These are phyloP conservation scores for Eupithecia subumbrata DNA, from an alignment of 2,888 invertebrate species.

Conservation along the genomic window DNA sequence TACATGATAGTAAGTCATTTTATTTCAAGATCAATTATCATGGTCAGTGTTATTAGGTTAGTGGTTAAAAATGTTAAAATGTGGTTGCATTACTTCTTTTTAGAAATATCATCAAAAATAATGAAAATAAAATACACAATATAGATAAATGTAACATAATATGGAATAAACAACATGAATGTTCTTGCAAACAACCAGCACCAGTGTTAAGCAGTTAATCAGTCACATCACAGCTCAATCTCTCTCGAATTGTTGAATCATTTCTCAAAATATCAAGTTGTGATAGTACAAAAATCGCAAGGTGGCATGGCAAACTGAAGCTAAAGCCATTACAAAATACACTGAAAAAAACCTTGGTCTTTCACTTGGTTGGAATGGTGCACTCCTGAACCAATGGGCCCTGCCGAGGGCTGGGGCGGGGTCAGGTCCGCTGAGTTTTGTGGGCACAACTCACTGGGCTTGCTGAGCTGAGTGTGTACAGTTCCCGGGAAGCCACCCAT, in stretches of 20 bases:
- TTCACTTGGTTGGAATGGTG: slow-evolving; percentile 81
- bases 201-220: slow-evolving; percentile 27
- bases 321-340: slow-evolving; percentile 59
- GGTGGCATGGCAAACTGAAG: slow-evolving; percentile 64
- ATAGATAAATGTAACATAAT: slow-evolving; percentile 6
- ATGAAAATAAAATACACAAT: neutral
- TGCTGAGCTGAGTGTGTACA: slow-evolving; percentile 76
- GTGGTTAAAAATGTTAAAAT: neutral
- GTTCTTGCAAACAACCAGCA: slow-evolving; percentile 31
- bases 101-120: neutral
- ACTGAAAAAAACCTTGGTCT: slow-evolving; percentile 81
- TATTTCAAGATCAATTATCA: neutral
- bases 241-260: slow-evolving; percentile 1
- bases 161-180: slow-evolving; percentile 13
- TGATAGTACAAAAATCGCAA: slow-evolving; percentile 75
- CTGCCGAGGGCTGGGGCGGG: slow-evolving; percentile 66
- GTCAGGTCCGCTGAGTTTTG: slow-evolving; percentile 76
- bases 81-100: neutral
- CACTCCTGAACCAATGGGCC: slow-evolving; percentile 78
- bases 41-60: slow-evolving; percentile 12
- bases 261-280: slow-evolving; percentile 46
- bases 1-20: neutral
- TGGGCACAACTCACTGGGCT: slow-evolving; percentile 83
- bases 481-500: slow-evolving; percentile 81
- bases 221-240: slow-evolving; percentile 30